Base-by-base conservation (phyloP, 2,113 vertebrate genomes). In the Prolemur simus region DNA sequence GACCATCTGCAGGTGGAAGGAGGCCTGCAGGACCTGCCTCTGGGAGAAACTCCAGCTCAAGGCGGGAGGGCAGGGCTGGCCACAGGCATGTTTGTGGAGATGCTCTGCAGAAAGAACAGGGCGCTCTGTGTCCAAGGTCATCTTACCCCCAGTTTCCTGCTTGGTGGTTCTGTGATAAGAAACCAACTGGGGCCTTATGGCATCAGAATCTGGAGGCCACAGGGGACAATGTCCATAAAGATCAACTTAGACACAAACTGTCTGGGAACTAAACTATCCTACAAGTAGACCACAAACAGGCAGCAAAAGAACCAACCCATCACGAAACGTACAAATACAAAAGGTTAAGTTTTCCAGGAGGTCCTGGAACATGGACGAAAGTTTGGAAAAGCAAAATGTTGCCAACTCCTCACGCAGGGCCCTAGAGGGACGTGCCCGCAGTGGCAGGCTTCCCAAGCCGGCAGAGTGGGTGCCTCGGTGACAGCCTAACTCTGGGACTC, bases 271-370 rank as follows among this genome's bases (percentile, higher is more conserved):
- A 98, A 98, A 98, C 98, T 98, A 98, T 92, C 98, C 98, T 98
- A 98, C 98, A 98, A 98, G 98, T 96, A 98, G 97, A 98, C 98
- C 99, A 98, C 98, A 98, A 98, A 98, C 98, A 98, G 98, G 98
- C 98, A 98, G 98, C 98, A 97, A 98, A 98, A 98, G 96, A 98
- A 98, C 97, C 98, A 97, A 98, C 98, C 98, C 99, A 98, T 98
- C 98, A 99, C 98, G 45, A 98, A 96, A 98, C 98, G 63, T 96
- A 98, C 98, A 52, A 94, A 98, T 98, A 99, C 98, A 98, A 98
- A 98, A 98, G 81, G 96, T 95, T 60, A 97, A 98, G 98, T 98
- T 98, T 98, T 98, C 98, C 78, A 90, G 97, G 96, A 96, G 97
- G 97, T 77, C 97, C 97, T 66, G 98, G 97, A 87, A 98, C 23